Base-by-base conservation (phyloP, 2,888 invertebrate species). In the Gymnosoma rotundatum region DNA sequence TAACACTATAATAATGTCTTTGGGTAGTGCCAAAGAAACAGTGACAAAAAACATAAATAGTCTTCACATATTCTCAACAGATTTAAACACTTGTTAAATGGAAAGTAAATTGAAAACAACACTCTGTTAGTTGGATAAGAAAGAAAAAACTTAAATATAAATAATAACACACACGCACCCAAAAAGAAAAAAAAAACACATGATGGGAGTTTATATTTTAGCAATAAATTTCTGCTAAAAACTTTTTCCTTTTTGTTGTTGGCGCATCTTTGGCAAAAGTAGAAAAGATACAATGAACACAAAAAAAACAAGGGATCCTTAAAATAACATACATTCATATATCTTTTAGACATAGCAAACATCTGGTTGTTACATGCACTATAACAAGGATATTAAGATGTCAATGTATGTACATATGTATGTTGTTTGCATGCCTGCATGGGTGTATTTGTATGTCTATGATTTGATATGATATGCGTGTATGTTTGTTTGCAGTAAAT, bases 171-270 rank as follows among this genome's bases (percentile, higher is more conserved):
- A 69, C 78, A 83, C 69, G 61, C 75, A 66, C 12, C 18, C 45
- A 67, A 20, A n/a, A 1, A 56, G n/a, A 52, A 7, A n/a, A 66
- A 36, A 48, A 58, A 64, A 58, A 72, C 73, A 83, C 54, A 78
- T 84, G 64, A 78, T 64, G 80, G 84, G 80, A 81, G 84, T 84
- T 74, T 80, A 84, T 84, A 70, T 81, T 84, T 84, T 67, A 81
- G 84, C 84, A 81, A 84, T 84, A 84, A 84, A 84, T 84, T 84
- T 73, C 81, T 81, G 74, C 69, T 45, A 78, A 81, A 81, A 81
- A 81, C n/a, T 52, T 76, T 58, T 60, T 56, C 14, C 9, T 60
- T 14, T 50, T 25, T 42, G 14, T 76, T 64, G 50, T 72, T 81
- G 63, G 58, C 60, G 58, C 60, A 52, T 50, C 50, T 56, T 70